Evolutionary conservation across 2,797 vertebrate genomes (phyloP).

Genomic region (Halcyon chelicuti): DNA sequence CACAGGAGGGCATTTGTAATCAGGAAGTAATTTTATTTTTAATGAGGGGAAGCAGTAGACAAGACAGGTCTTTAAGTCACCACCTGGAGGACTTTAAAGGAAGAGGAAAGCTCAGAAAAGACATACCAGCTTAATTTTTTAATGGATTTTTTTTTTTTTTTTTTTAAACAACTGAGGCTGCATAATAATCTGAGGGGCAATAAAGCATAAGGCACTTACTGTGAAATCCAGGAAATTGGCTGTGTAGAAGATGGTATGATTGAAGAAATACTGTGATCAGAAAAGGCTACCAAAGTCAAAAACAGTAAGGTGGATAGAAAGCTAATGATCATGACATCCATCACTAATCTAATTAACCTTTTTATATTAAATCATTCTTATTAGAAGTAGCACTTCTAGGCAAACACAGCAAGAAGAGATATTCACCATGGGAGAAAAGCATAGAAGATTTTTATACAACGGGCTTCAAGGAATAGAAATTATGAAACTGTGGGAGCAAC

Average conservation of each 20-base stretch:
- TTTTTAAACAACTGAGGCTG: background rate
- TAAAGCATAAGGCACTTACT: background rate
- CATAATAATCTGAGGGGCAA: background rate
- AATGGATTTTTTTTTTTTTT: background rate
- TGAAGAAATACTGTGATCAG: background rate
- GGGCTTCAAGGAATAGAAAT: background rate
- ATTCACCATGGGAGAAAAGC: background rate
- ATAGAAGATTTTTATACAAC: rapidly evolving
- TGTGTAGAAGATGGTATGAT: background rate
- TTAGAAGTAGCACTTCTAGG: background rate
- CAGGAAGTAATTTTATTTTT: slow-evolving; percentile 40
- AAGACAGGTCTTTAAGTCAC: slow-evolving; percentile 41
- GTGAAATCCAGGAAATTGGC: background rate
- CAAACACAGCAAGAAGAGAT: background rate
- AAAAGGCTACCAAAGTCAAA: background rate
- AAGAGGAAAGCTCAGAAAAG: background rate
- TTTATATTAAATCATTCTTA: background rate
- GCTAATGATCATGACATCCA: background rate
- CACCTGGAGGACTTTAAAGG: slow-evolving; percentile 26
- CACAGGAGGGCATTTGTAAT: slow-evolving; percentile 38
- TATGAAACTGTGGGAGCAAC: background rate
- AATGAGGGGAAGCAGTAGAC: slow-evolving; percentile 32
- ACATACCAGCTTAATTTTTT: background rate
- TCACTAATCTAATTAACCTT: background rate
- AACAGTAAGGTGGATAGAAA: background rate